Evolutionary conservation across 2,113 vertebrate genomes (phyloP), one percentile per base, ranked within the genome.

Genomic region (Nibea coibor): DNA sequence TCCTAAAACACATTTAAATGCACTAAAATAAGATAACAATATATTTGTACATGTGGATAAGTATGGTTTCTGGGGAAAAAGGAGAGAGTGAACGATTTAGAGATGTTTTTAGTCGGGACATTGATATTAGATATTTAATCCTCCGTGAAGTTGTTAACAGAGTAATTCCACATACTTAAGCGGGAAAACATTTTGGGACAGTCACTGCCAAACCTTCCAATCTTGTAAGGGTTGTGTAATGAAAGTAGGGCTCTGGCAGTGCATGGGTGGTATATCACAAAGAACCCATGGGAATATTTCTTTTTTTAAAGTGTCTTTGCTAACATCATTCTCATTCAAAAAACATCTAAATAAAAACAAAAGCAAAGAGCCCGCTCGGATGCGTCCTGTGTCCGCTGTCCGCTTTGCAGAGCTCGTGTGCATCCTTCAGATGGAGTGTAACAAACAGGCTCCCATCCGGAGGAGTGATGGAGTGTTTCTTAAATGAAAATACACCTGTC

Each of bases 401-500:
- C 16, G 71, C 63, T 71, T 15, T 45, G 81, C 77, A 70, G 81
- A 66, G 73, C 66, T 8, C 7, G 59, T 65, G 72, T n/a, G 62
- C 70, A 75, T 75, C 86, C 75, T 83, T 85, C 88, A 87, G 76
- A 54, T 3, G 63, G 69, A 67, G 75, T 61, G 80, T 45, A 81
- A 86, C 86, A 84, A 84, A 86, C 76, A 74, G 83, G 89, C 89
- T 87, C 82, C 76, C 91, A 82, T 91, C 88, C 88, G 67, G 28
- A 42, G 82, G 79, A 80, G 91, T 94, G 94, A 95, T 95, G 92
- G 93, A 95, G 93, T 94, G 94, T 90, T 93, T 94, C 90, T 94
- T 93, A 93, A 95, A 94, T 95, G 93, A 95, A 95, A 94, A 93
- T 94, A 94, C 94, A 95, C 94, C 94, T 95, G 95, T 96, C 95